Evolutionary conservation across 30 jellyfish, hydroid and myxozoan genomes (phyloP).

Genomic region (Clytia hemisphaerica): DNA sequence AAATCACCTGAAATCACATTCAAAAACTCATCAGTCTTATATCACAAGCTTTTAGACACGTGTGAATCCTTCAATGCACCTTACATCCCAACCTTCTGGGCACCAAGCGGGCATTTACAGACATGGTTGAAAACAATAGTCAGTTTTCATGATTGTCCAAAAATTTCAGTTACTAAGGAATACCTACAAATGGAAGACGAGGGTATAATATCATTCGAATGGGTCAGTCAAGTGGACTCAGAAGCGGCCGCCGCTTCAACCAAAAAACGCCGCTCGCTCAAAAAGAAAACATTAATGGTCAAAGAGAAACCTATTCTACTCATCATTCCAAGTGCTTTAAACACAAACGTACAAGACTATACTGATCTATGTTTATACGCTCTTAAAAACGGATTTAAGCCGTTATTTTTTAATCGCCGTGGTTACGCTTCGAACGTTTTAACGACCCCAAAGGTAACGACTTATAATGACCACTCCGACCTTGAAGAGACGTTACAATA

Average conservation of each 20-base stretch:
- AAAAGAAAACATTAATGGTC: background rate
- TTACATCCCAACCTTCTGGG: conserved; percentile 85
- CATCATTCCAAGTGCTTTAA: conserved; percentile 24
- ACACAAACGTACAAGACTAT: conserved; percentile 16
- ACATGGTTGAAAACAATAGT: conserved; percentile 24
- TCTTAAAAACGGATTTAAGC: conserved; percentile 8
- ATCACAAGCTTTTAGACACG: background rate
- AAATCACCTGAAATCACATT: too few relatives aligned
- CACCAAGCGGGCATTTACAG: conserved; percentile 46
- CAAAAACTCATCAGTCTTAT: too few relatives aligned
- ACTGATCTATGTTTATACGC: conserved; percentile 6
- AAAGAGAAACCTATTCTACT: conserved; percentile 8
- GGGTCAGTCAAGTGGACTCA: background rate
- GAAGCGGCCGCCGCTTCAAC: background rate
- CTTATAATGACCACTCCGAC: conserved; percentile 13
- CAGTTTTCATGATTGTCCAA: background rate
- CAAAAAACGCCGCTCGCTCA: background rate
- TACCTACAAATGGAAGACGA: conserved; percentile 28
- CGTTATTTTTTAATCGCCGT: conserved; percentile 22
- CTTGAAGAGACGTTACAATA: conserved; percentile 6
- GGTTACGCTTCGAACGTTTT: conserved; percentile 22
- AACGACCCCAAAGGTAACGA: conserved; percentile 1
- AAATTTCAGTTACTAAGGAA: background rate
- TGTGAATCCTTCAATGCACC: conserved; percentile 17
- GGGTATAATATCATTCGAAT: conserved; percentile 25